Evolutionary conservation across 2,113 vertebrate genomes (phyloP).

Genomic region (Melanerpes formicivorus): DNA sequence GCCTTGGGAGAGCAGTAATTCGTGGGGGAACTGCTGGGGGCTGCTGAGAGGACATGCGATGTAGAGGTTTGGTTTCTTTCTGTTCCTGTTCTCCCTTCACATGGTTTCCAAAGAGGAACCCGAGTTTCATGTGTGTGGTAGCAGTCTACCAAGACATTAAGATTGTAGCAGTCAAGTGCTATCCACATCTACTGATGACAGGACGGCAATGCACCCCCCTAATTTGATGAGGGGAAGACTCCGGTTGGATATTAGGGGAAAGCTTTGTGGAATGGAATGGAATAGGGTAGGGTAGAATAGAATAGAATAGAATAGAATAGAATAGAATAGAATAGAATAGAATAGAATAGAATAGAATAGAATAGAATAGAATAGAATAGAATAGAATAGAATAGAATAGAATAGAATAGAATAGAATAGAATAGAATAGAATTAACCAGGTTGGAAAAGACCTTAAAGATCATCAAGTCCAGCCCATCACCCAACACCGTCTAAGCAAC

Average conservation of each 20-base stretch:
- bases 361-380: too few species aligned
- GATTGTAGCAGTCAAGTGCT: not conserved
- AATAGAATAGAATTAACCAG: too few species aligned
- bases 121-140: not conserved
- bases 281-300: too few species aligned
- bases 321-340: too few species aligned
- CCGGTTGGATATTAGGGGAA: not conserved
- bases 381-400: too few species aligned
- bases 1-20: not conserved
- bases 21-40: rapidly evolving
- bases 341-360: too few species aligned
- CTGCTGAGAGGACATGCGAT: not conserved
- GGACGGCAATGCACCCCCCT: not conserved
- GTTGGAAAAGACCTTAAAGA: too few species aligned
- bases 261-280: not conserved
- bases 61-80: not conserved
- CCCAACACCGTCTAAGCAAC: too few species aligned
- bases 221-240: not conserved
- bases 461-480: too few species aligned
- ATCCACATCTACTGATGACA: not conserved
- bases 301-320: too few species aligned
- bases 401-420: too few species aligned
- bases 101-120: not conserved
- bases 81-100: not conserved
- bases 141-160: not conserved